Conservation (phyloP, 2,888 invertebrate genomes). For the Hemicrepidius hirtus region DNA sequence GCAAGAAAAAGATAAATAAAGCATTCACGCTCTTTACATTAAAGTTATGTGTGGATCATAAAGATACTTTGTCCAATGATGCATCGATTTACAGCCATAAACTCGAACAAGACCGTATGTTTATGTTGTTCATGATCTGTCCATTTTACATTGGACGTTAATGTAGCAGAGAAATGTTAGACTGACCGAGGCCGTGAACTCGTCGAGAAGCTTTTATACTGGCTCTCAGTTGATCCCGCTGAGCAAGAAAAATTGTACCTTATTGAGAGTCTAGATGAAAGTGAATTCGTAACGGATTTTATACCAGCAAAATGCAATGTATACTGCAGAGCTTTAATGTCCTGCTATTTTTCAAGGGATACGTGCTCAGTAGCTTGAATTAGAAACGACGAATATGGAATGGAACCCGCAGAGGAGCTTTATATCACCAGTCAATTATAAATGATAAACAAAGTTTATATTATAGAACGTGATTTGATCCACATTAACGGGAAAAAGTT, state of each 20-base stretch:
- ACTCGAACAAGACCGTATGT: slow-evolving; percentile 33
- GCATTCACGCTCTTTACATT: slow-evolving; percentile 22
- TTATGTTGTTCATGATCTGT: slow-evolving; percentile 47
- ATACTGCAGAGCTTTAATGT: slow-evolving; percentile 7
- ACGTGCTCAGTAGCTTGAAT: slow-evolving; percentile 12
- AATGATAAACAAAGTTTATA: too few relatives aligned
- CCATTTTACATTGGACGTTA: slow-evolving; percentile 43
- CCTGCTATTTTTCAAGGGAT: slow-evolving; percentile 10
- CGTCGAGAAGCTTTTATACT: slow-evolving; percentile 29
- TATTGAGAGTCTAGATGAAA: slow-evolving; percentile 29
- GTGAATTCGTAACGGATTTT: slow-evolving; percentile 30
- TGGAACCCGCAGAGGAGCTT: too few relatives aligned
- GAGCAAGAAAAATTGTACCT: slow-evolving; percentile 22
- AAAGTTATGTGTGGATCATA: slow-evolving; percentile 38
- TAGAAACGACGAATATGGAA: neutral
- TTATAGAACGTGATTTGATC: too few relatives aligned
- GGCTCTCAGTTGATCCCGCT: slow-evolving; percentile 13
- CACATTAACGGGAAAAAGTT: too few relatives aligned
- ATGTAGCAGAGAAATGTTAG: slow-evolving; percentile 41
- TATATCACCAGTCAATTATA: too few relatives aligned
- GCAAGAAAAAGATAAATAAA: slow-evolving; percentile 1
- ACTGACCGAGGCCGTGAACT: slow-evolving; percentile 45
- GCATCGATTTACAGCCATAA: slow-evolving; percentile 45
- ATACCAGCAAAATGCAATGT: slow-evolving; percentile 7
- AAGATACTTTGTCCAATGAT: slow-evolving; percentile 44